These are phyloP conservation scores for Apamea anceps DNA, from an alignment of 2,888 invertebrate genomes.

Conservation along the genomic window DNA sequence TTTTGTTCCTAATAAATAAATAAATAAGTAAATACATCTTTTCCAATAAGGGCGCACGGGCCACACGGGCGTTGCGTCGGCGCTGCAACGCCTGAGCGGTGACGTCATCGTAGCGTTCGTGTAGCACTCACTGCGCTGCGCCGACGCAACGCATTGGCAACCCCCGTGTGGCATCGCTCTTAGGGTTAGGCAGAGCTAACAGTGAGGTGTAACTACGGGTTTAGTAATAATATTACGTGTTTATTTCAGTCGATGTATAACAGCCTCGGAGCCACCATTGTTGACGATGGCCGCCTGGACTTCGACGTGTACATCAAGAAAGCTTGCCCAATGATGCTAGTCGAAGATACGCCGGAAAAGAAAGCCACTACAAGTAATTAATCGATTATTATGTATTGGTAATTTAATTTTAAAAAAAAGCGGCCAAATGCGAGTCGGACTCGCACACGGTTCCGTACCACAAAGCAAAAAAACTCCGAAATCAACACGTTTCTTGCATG, in stretches of 20 bases:
- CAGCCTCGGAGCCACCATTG: conserved; percentile 95
- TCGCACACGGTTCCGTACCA: too few species aligned
- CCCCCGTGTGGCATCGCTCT: too few species aligned
- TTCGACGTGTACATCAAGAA: conserved; percentile 96
- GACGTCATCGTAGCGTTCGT: too few species aligned
- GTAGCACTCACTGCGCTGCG: too few species aligned
- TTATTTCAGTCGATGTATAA: conserved; percentile 92
- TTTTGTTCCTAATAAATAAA: too few species aligned
- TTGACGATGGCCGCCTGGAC: conserved; percentile 92
- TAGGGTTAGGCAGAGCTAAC: not conserved
- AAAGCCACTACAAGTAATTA: conserved; percentile 91
- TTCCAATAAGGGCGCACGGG: too few species aligned
- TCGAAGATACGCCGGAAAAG: conserved; percentile 91
- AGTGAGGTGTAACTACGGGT: not conserved
- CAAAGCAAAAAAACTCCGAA: not conserved
- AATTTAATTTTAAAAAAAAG: too few species aligned
- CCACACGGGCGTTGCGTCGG: too few species aligned
- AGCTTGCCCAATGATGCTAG: conserved; percentile 92
- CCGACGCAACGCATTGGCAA: too few species aligned
- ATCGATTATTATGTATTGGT: not conserved
- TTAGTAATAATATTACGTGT: not conserved
- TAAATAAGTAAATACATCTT: too few species aligned
- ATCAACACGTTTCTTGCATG: not conserved
- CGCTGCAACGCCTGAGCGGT: too few species aligned
- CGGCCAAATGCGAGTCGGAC: not conserved